A percentile compares a stretch with the other conserved stretches of the same genome.
These are phyloP conservation scores for Ceratosolen solmsi DNA, from an alignment of 1,140 invertebrate species.

Conservation along the genomic window DNA sequence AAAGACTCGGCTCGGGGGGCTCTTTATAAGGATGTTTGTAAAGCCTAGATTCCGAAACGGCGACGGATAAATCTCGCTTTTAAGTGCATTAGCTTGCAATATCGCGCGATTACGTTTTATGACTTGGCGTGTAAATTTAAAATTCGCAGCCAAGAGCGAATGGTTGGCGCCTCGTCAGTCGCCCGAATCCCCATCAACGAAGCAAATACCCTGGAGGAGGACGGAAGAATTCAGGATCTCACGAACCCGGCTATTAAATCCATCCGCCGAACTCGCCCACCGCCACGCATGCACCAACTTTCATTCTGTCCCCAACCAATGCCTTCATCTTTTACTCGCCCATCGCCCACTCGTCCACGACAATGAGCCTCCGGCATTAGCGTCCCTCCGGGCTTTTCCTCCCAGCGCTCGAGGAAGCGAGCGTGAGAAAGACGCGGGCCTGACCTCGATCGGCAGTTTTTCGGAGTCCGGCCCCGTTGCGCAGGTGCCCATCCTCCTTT, in stretches of 20 bases:
- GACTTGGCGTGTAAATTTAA: no score
- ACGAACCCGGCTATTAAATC: no score
- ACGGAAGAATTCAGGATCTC: no score
- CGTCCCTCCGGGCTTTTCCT: background rate
- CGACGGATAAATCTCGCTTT: background rate
- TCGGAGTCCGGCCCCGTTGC: constrained; percentile 12
- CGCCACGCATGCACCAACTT: no score
- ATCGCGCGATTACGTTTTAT: no score
- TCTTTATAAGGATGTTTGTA: background rate
- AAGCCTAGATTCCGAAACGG: background rate
- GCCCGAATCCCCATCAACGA: no score
- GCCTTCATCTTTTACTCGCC: no score
- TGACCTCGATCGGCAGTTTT: constrained; percentile 49
- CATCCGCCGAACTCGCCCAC: no score
- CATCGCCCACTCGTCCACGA: background rate
- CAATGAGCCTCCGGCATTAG: background rate
- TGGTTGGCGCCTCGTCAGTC: no score
- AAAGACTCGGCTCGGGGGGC: background rate
- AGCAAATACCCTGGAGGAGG: no score
- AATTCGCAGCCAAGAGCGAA: no score
- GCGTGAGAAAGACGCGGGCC: constrained; percentile 60
- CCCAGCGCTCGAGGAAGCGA: constrained; percentile 10
- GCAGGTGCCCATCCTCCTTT: background rate
- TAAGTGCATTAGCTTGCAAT: background rate
- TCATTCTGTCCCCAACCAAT: no score